Conservation (phyloP, 1,140 invertebrate species). For the Solenopsis invicta region DNA sequence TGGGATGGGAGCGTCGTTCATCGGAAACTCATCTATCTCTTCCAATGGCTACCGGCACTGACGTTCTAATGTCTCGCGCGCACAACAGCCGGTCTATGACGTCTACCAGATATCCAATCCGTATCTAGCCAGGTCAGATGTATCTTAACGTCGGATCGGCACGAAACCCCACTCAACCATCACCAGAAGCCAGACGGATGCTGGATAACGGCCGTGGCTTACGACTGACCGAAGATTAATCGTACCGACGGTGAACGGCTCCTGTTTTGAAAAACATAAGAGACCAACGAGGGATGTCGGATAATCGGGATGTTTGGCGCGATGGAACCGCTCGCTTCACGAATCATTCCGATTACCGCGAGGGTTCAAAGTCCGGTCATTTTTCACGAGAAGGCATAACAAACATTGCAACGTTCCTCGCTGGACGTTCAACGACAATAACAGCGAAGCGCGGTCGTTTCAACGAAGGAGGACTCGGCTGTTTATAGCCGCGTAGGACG, state of each 20-base stretch:
- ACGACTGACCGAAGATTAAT: slow-evolving; percentile 80
- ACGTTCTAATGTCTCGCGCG: slow-evolving; percentile 67
- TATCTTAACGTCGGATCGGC: slow-evolving; percentile 82
- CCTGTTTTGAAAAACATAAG: slow-evolving; percentile 75
- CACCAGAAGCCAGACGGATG: slow-evolving; percentile 74
- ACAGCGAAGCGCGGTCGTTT: slow-evolving; percentile 5
- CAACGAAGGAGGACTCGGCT: slow-evolving; percentile 24
- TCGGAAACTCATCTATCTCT: slow-evolving; percentile 60
- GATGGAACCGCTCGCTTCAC: slow-evolving; percentile 19
- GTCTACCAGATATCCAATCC: slow-evolving; percentile 74
- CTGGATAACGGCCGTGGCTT: slow-evolving; percentile 78
- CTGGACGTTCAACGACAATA: slow-evolving; percentile 4
- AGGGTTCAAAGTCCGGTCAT: slow-evolving; percentile 20
- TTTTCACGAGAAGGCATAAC: slow-evolving; percentile 4
- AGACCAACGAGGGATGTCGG: slow-evolving; percentile 63
- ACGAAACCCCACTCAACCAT: slow-evolving; percentile 75
- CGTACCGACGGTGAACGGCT: slow-evolving; percentile 79
- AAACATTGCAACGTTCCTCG: slow-evolving; percentile 21
- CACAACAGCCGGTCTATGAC: slow-evolving; percentile 74
- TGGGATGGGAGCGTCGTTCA: slow-evolving; percentile 11
- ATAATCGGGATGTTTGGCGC: slow-evolving; percentile 49
- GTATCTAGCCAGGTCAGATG: slow-evolving; percentile 72
- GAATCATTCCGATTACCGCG: slow-evolving; percentile 42
- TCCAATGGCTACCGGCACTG: slow-evolving; percentile 66
- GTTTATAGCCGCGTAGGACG: slow-evolving; percentile 26